Base-by-base conservation (phyloP, 2,797 vertebrate species). In the Scolopax bukidnonensis region DNA sequence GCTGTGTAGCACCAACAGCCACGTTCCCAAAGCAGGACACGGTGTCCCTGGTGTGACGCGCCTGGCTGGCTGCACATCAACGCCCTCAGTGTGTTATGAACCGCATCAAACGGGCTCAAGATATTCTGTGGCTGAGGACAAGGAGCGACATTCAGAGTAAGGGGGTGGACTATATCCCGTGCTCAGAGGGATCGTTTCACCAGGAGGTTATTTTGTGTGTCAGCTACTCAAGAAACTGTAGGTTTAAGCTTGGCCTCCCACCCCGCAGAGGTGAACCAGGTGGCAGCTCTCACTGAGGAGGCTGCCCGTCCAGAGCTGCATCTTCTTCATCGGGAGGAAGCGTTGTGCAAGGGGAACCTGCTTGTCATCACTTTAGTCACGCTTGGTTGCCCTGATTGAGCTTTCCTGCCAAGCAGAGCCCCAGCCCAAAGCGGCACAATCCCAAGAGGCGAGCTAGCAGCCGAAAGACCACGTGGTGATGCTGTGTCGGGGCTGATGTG, bases 281-380 rank as follows among this genome's bases (percentile, higher is more conserved):
- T 43, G 60, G 71, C 75, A 93, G 40, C 6, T 80, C 12, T 56
- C 2, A 0, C 68, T 45, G 13, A 4, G 30, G 53, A 64, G 70
- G 16, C 32, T 51, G n/a, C 9, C n/a, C 1, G 0, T 41, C 43
- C 0, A 1, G 56, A 73, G 20, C 32, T 40, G 53, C 7, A 1
- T 20, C 61, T 25, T 6, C 11, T 9, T 33, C 41, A 19, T 17
- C 1, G 0, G 41, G 57, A n/a, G 30, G 30, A 84, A 50, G 21
- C 1, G 1, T 5, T 12, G 76, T 12, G 11, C 4, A 6, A 80
- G 27, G 27, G 63, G 20, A 40, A 81, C 30, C 4, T 0, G 0
- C 45, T 54, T 33, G 50, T 19, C 43, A 6, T 4, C 0, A 0
- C 30, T 73, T 81, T 24, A 76, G 43, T 4, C 12, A 6, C 0